Conservation (phyloP, 2,113 vertebrate genomes). For the Spea multiplicata region DNA sequence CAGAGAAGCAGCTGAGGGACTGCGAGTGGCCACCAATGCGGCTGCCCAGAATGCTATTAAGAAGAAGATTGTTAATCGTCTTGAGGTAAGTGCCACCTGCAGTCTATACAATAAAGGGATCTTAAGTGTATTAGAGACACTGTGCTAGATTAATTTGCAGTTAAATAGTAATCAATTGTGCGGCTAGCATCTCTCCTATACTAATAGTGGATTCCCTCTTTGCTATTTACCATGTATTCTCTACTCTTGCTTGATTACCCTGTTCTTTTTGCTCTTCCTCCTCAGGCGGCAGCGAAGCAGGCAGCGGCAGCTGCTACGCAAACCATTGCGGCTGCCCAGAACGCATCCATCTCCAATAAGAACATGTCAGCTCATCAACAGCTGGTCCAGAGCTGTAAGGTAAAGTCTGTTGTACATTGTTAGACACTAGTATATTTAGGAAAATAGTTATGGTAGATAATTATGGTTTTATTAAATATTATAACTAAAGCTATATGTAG, state of each 20-base stretch:
- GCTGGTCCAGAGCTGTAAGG: constrained; percentile 97
- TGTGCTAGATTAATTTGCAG: too few relatives aligned
- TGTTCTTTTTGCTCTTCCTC: background rate
- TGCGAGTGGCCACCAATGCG: constrained; percentile 93
- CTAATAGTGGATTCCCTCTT: too few relatives aligned
- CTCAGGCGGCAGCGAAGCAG: constrained; percentile 91
- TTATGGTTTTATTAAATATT: too few relatives aligned
- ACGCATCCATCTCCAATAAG: constrained; percentile 93
- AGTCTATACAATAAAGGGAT: too few relatives aligned
- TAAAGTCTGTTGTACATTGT: constrained; percentile 53
- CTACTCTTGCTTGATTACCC: background rate
- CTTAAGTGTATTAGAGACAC: too few relatives aligned
- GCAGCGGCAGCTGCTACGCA: constrained; percentile 95
- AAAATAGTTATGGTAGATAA: too few relatives aligned
- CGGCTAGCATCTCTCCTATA: too few relatives aligned
- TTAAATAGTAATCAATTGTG: too few relatives aligned
- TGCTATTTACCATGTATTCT: too few relatives aligned
- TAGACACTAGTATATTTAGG: too few relatives aligned
- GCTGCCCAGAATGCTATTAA: constrained; percentile 98
- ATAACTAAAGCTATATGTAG: too few relatives aligned
- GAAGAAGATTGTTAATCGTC: constrained; percentile 93
- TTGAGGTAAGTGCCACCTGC: constrained; percentile 75
- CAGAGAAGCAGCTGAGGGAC: constrained; percentile 90
- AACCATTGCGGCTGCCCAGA: constrained; percentile 96
- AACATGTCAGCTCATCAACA: constrained; percentile 92